Base-by-base conservation (phyloP, 2,113 vertebrate genomes). In the Castor canadensis region DNA sequence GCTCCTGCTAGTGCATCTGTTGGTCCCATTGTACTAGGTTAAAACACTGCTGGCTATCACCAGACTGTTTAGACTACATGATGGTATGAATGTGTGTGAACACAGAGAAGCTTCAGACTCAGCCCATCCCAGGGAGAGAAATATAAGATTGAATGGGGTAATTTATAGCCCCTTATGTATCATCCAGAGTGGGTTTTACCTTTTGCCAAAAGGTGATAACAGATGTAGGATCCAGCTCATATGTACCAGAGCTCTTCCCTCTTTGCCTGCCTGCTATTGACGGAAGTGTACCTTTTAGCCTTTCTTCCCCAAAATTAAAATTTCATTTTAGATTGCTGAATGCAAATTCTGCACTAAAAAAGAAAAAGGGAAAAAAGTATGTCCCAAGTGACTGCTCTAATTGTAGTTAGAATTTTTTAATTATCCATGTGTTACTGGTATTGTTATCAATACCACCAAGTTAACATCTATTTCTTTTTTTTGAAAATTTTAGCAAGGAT, bases 311-410 rank as follows among this genome's bases (percentile, higher is more conserved):
- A 90, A 64, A 93, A 76, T 73, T 90, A 87, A 9, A 38, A 84
- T 96, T 95, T 80, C 52, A 66, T 92, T 69, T 87, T 72, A 72
- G 94, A 90, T 76, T 71, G 35, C 52, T 58, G 62, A 66, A n/a
- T 86, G 82, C 6, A 66, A 89, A 90, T 77, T 79, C 32, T 92
- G 15, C 11, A 58, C 30, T 45, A 17, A 62, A 64, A 66, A 13
- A 4, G 12, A 2, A 40, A 32, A 66, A 28, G 49, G 24, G 38
- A n/a, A 76, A 26, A 17, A 92, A 15, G 32, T 10, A 6, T 80
- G 60, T 85, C 66, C 60, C 26, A 66, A 32, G 66, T 91, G 66
- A 60, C n/a, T 95, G 6, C 24, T 49, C n/a, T 91, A 35, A 90
- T 28, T 80, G 52, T 35, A 45, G 54, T 32, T 82, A 69, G 40